Evolutionary conservation across 2,113 vertebrate species (phyloP).

Genomic region (Anseranas semipalmata): DNA sequence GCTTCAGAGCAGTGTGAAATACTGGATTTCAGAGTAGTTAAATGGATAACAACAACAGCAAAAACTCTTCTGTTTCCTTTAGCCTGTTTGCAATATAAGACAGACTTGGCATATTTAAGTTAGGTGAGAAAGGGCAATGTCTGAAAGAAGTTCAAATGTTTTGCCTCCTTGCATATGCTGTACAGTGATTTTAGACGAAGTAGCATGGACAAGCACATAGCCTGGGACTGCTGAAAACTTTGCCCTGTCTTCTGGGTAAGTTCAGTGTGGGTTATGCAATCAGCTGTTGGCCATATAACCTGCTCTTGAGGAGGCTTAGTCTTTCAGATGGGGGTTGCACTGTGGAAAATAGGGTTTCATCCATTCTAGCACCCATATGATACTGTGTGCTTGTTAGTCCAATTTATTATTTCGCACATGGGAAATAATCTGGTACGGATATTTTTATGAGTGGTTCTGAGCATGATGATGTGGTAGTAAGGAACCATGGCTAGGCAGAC

Average conservation of each 20-base stretch:
- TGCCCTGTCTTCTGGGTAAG: not conserved
- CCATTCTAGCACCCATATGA: fast-evolving
- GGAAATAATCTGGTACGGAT: not conserved
- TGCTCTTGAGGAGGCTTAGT: not conserved
- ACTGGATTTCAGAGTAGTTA: not conserved
- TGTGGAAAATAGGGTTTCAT: not conserved
- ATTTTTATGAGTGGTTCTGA: not conserved
- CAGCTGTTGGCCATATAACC: not conserved
- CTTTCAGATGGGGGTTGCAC: not conserved
- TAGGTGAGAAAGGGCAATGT: not conserved
- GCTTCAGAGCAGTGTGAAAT: not conserved
- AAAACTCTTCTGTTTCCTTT: not conserved
- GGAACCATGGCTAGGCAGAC: not conserved
- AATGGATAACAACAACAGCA: not conserved
- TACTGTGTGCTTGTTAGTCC: not conserved
- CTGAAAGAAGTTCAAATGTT: not conserved
- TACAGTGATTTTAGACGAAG: not conserved
- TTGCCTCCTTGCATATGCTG: not conserved
- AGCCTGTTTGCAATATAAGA: not conserved
- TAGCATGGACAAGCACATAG: not conserved
- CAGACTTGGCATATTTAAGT: not conserved
- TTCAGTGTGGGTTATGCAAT: not conserved
- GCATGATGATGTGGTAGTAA: not conserved
- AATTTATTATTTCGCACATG: not conserved
- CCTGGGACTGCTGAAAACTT: not conserved